A percentile compares a stretch with the other conserved stretches of the same genome.
Evolutionary conservation across 2,888 invertebrate genomes (phyloP).

Genomic region (Tuberolachnus salignus): DNA sequence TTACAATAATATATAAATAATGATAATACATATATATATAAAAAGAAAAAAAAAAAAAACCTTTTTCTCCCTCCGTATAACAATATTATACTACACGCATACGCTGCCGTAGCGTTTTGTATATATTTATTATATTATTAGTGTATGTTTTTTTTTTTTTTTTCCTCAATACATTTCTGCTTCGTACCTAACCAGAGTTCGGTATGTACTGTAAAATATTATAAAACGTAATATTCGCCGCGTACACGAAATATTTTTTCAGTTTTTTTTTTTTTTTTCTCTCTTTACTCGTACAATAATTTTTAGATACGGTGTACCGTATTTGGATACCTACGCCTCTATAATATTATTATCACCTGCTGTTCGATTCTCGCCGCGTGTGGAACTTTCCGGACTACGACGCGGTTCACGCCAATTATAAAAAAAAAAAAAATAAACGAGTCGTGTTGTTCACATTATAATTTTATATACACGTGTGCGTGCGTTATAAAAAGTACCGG

Average conservation of each 20-base stretch:
- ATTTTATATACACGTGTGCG: background rate
- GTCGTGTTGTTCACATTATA: slow-evolving; percentile 3
- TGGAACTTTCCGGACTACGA: background rate
- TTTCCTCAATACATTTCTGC: background rate
- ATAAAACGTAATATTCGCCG: background rate
- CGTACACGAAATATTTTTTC: background rate
- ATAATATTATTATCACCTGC: background rate
- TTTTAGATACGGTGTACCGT: too few species aligned
- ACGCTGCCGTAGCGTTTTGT: background rate
- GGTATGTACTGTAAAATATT: background rate
- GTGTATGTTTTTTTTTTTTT: background rate
- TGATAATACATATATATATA: slow-evolving; percentile 34
- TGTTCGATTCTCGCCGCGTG: background rate
- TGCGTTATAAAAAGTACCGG: too few species aligned
- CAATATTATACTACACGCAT: background rate
- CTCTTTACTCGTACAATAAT: too few species aligned
- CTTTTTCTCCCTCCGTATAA: slow-evolving; percentile 11
- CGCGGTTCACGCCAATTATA: background rate
- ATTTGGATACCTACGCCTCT: too few species aligned
- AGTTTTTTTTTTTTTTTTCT: background rate
- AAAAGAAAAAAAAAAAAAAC: slow-evolving; percentile 32
- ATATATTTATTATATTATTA: slow-evolving; percentile 3
- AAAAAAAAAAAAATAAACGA: too few species aligned
- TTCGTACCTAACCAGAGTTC: background rate
- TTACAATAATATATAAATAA: too few species aligned